Base-by-base conservation (phyloP, 1,140 invertebrate genomes). In the Drosophila nebulosa region DNA sequence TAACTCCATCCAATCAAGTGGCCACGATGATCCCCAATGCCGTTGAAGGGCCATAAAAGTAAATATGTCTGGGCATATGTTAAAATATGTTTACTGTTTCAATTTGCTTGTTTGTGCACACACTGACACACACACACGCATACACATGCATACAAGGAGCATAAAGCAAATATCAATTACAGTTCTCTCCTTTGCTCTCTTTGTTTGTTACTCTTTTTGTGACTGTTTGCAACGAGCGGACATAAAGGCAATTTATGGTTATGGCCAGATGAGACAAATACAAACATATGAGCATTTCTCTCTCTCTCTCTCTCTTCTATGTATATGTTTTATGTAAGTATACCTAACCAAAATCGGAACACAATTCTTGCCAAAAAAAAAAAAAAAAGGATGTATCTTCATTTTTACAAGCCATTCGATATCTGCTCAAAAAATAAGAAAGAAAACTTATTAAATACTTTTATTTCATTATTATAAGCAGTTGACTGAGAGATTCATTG, bases 91-190 rank as follows among this genome's bases (percentile, higher is more conserved):
- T 83, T 83, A 83, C 79, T 79, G 79, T 83, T 84, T 75, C 79
- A 84, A 78, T 83, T 70, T 72, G 71, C 64, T 55, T 83, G 71
- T 75, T 63, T 74, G 57, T 69, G 67, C 64, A 66, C 62, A 39
- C 30, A 32, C 30, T 12, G 2, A 32, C 30, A 32, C 30, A 32
- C 10, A 32, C 10, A 32, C 30, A 32, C 10, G 3, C 10, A 12
- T 10, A 32, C 30, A 10, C 30, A 10, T 9, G 9, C 9, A 32
- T 3, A 32, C 9, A 32, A 3, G 56, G 64, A 50, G 69, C 64
- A 75, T 78, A 78, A 83, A 75, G 79, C 64, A 83, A 83, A 83
- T 83, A 83, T 83, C 79, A 84, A 84, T 83, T 84, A 83, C 76
- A 84, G 52, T 64, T 59, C 52, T 64, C 32, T 30, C 26, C 26